These are phyloP conservation scores for Xestia rhomboidea DNA, from an alignment of 2,888 invertebrate species.

Conservation along the genomic window DNA sequence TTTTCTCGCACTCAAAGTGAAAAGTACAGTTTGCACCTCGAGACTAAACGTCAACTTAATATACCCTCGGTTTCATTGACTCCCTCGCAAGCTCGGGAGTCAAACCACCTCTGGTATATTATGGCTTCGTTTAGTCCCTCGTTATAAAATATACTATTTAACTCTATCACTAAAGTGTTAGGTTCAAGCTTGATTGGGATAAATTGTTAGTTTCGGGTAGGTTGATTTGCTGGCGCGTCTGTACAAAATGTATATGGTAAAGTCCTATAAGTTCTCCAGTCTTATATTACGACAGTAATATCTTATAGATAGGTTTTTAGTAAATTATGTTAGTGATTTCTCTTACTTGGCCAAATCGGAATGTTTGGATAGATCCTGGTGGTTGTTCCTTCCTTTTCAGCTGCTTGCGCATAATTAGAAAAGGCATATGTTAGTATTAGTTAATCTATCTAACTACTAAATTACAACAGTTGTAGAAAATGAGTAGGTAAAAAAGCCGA, in stretches of 20 bases:
- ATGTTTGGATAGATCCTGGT: background rate
- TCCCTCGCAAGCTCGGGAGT: too few species aligned
- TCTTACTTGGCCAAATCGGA: constrained; percentile 25
- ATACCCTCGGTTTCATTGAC: too few species aligned
- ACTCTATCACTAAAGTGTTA: too few species aligned
- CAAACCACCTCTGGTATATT: too few species aligned
- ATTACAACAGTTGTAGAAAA: background rate
- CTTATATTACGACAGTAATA: background rate
- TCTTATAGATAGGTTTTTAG: background rate
- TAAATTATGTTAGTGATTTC: background rate
- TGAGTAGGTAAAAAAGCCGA: background rate
- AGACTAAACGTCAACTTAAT: too few species aligned
- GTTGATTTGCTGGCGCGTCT: too few species aligned
- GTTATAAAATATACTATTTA: too few species aligned
- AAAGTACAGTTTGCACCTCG: too few species aligned
- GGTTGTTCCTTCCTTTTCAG: constrained; percentile 1
- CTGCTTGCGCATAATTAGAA: constrained; percentile 39
- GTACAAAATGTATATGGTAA: background rate
- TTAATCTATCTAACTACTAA: background rate
- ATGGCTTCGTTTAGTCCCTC: too few species aligned
- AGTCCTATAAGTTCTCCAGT: background rate
- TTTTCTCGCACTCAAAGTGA: too few species aligned
- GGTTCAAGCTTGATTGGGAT: too few species aligned
- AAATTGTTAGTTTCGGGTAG: too few species aligned
- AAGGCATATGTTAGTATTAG: constrained; percentile 11